phyloP scores from a whole-genome alignment of 2,797 vertebrate genomes.

The Lithobates sylvaticus region DNA sequence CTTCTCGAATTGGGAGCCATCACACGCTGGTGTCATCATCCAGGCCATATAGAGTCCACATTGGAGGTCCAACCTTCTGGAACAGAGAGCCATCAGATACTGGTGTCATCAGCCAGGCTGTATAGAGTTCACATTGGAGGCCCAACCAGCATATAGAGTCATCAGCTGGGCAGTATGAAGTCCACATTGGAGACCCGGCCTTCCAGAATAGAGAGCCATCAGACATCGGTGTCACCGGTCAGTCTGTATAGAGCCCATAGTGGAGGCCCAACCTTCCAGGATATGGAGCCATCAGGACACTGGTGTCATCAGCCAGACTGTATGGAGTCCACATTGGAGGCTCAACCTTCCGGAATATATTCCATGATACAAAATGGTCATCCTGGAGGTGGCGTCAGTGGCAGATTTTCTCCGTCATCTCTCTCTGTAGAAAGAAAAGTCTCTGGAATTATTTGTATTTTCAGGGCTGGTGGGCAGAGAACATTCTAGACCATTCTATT shows the following conservation, averaged over 20 bases:
- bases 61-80: no score
- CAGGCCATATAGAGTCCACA: no score
- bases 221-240: not conserved
- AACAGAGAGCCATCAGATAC: not conserved
- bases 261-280: not conserved
- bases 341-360: not conserved
- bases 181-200: no score
- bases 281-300: not conserved
- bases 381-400: constrained; percentile 70
- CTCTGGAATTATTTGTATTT: not conserved
- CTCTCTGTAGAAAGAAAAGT: constrained; percentile 82
- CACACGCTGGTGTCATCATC: no score
- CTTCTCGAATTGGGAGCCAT: no score
- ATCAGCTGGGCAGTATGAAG: no score
- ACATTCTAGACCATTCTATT: no score
- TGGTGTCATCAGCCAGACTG: no score
- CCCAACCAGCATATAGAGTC: not conserved
- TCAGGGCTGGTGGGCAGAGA: not conserved
- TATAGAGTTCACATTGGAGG: not conserved
- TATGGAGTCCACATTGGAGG: not conserved
- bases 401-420: constrained; percentile 97
- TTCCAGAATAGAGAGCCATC: not conserved
- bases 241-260: not conserved
- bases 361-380: not conserved
- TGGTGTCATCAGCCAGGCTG: not conserved